Evolutionary conservation across 2,888 invertebrate species (phyloP), one percentile per base, ranked within the genome.

Genomic region (Cylindroiulus punctatus): DNA sequence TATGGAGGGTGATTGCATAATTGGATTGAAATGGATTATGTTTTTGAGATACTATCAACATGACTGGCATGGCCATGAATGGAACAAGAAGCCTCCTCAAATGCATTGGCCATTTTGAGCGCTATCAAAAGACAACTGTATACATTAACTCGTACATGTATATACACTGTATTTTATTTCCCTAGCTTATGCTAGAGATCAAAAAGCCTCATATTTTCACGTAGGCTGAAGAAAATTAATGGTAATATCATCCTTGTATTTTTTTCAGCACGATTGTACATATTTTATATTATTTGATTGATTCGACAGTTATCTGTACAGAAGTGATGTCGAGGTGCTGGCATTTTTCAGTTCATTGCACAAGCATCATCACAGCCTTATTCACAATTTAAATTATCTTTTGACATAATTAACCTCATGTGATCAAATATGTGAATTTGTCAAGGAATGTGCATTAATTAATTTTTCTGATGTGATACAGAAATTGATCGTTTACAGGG

Each of bases 281-380:
- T 76, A 76, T 76, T 76, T n/a, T 76, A 76, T 76, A 76, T 65
- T 65, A 65, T 30, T 76, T 76, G 76, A 76, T 76, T 76, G 76
- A 76, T 14, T 30, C 10, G 14, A 76, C 22, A 76, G 57, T 65
- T 65, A 1, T 76, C 30, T 76, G 76, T 76, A 76, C 30, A 76
- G 30, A 30, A 76, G 76, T 8, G 12, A 14, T 14, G 22, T 12
- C 22, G 26, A 76, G 76, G 76, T 76, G 26, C 26, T 30, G 76
- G 10, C 26, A 76, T 76, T 76, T 65, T 76, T 76, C 22, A 17
- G 26, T 76, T 76, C 30, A 30, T 14, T 22, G 17, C 30, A 26
- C 26, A 14, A 76, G 30, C 76, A 76, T 26, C 76, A 26, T 4
- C 30, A 76, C 30, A 76, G 76, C 76, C 76, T 76, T 76, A 76